Conservation (phyloP, 2,797 vertebrate species). For the Heteromormyrus szaboi region DNA sequence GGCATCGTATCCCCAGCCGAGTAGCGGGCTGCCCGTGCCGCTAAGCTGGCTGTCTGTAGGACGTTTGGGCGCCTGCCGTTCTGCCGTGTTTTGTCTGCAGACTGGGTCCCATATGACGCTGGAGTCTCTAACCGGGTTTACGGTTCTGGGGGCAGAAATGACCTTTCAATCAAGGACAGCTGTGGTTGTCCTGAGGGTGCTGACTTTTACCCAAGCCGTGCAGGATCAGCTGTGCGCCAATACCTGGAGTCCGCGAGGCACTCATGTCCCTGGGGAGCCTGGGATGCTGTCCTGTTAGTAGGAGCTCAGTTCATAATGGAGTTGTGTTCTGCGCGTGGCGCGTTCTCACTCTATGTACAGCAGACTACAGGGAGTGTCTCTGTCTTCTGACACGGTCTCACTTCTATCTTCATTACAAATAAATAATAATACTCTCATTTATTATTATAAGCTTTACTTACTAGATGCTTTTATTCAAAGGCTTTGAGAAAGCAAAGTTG, state of each 20-base stretch:
- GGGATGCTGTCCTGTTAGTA: not conserved
- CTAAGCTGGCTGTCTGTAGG: not conserved
- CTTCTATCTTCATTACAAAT: not conserved
- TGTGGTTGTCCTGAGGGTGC: not conserved
- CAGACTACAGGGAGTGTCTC: not conserved
- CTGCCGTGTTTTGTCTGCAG: not conserved
- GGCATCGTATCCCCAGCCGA: not conserved
- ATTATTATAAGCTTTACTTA: not conserved
- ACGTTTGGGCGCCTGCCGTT: not conserved
- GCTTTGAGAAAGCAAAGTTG: not conserved
- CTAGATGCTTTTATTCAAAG: not conserved
- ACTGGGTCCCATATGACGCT: not conserved
- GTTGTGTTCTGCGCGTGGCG: not conserved
- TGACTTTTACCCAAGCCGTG: not conserved
- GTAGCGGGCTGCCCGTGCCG: not conserved
- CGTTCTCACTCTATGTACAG: not conserved
- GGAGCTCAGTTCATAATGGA: not conserved
- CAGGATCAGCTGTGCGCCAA: not conserved
- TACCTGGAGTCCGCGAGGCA: not conserved
- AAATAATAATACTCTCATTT: not conserved
- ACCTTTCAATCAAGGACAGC: conserved; percentile 21
- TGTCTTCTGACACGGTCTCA: not conserved
- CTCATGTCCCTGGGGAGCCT: not conserved
- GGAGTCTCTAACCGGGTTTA: not conserved
- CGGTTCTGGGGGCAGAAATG: conserved; percentile 18